phyloP scores from a whole-genome alignment of 2,113 vertebrate genomes.

The Mesoclemmys tuberculata region DNA sequence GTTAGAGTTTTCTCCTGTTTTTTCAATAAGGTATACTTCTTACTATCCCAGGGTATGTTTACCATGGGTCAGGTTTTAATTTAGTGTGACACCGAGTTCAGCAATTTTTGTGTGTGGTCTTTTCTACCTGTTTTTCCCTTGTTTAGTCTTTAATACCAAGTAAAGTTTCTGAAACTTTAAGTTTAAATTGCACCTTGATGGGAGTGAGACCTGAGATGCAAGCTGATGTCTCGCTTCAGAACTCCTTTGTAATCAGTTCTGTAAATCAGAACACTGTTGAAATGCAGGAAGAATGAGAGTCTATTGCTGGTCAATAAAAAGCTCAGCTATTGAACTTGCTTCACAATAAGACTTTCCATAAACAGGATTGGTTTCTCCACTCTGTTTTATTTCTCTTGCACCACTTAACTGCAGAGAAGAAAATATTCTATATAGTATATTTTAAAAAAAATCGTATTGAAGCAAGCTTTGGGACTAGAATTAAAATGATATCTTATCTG shows the following conservation, averaged over 20 bases:
- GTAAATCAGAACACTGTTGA: slow-evolving; percentile 1
- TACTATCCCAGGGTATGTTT: background rate
- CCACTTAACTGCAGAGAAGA: background rate
- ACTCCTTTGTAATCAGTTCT: slow-evolving; percentile 29
- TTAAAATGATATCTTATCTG: background rate
- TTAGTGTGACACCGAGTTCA: slow-evolving; percentile 53
- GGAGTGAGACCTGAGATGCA: slow-evolving; percentile 59
- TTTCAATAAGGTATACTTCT: background rate
- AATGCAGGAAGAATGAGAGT: background rate
- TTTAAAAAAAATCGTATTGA: background rate
- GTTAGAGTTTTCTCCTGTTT: background rate
- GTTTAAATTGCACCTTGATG: slow-evolving; percentile 53
- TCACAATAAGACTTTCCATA: background rate
- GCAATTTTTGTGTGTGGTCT: slow-evolving; percentile 7
- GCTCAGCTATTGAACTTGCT: background rate
- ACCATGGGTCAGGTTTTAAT: background rate
- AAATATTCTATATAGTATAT: background rate
- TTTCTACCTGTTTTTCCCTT: background rate
- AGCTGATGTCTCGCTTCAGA: slow-evolving; percentile 45
- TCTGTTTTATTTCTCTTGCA: background rate
- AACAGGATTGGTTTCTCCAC: background rate
- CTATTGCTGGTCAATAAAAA: background rate
- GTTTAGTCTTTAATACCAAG: background rate
- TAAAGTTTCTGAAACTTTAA: background rate
- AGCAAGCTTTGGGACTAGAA: background rate